Evolutionary conservation across 2,113 vertebrate genomes (phyloP).

Genomic region (Caretta caretta): DNA sequence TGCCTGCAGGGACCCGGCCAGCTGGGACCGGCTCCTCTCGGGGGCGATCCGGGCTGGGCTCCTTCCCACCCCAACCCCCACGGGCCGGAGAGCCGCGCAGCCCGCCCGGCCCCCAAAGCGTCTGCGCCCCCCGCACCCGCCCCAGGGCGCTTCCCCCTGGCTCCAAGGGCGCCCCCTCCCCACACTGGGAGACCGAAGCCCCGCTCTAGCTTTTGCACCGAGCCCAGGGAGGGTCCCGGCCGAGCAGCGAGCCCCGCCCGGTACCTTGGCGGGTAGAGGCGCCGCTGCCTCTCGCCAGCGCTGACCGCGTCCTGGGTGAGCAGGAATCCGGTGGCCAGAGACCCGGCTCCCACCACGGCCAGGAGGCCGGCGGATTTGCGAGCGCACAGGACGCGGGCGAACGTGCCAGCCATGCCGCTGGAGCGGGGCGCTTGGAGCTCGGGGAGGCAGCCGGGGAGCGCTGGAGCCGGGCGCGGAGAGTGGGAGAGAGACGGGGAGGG

Average conservation of each 20-base stretch:
- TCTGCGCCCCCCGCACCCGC: too few relatives aligned
- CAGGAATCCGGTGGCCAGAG: conserved; percentile 86
- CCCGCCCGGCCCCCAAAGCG: too few relatives aligned
- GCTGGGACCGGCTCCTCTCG: background rate
- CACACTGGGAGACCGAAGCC: too few relatives aligned
- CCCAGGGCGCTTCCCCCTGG: background rate
- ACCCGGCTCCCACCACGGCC: conserved; percentile 90
- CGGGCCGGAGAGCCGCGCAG: too few relatives aligned
- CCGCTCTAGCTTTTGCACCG: too few relatives aligned
- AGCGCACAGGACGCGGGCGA: conserved; percentile 85
- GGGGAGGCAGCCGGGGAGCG: background rate
- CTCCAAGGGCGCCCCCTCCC: background rate
- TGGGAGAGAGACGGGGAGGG: conserved; percentile 47
- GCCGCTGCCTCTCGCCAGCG: conserved; percentile 83
- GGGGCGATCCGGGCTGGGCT: background rate
- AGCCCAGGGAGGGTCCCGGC: too few relatives aligned
- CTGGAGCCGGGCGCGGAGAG: background rate
- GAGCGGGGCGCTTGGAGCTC: background rate
- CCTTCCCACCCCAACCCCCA: too few relatives aligned
- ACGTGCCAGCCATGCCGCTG: conserved; percentile 87
- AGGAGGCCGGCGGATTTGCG: conserved; percentile 85
- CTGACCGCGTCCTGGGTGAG: conserved; percentile 85
- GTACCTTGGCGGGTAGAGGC: conserved; percentile 93
- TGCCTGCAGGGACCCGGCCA: too few relatives aligned
- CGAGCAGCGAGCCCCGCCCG: background rate